These are phyloP conservation scores for Tenebrio molitor DNA, from an alignment of 1,140 invertebrate genomes.

Conservation along the genomic window DNA sequence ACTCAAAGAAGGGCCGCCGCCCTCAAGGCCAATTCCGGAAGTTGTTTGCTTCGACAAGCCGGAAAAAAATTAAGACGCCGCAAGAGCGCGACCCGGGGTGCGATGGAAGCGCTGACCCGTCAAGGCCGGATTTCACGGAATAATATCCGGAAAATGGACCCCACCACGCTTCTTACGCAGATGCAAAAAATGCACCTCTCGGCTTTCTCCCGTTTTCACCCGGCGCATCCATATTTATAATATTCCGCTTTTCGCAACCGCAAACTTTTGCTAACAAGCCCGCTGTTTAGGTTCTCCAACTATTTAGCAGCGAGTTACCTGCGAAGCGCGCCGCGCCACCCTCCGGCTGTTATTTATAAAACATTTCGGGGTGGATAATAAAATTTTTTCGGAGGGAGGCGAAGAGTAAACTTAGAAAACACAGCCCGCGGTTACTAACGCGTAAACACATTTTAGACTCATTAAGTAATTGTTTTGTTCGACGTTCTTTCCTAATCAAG, in stretches of 20 bases:
- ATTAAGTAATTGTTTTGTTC: conserved; percentile 55
- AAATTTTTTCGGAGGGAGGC: background rate
- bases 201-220: too few species aligned
- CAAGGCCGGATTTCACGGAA: too few species aligned
- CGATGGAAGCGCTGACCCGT: too few species aligned
- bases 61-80: conserved; percentile 31
- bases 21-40: conserved; percentile 30
- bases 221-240: background rate
- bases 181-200: too few species aligned
- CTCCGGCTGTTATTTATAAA: conserved; percentile 45
- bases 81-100: too few species aligned
- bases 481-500: conserved; percentile 50
- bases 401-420: conserved; percentile 21
- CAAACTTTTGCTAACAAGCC: conserved; percentile 14
- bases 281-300: conserved; percentile 12
- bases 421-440: conserved; percentile 16
- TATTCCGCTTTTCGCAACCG: background rate
- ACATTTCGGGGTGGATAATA: conserved; percentile 36
- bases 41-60: conserved; percentile 6
- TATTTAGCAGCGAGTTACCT: conserved; percentile 32
- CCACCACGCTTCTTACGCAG: too few species aligned
- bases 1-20: conserved; percentile 40
- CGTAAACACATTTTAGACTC: conserved; percentile 51
- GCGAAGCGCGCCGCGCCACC: background rate
- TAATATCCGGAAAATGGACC: too few species aligned